Conservation (phyloP, 2,797 vertebrate genomes). For the Micropoecilia bifurca region DNA sequence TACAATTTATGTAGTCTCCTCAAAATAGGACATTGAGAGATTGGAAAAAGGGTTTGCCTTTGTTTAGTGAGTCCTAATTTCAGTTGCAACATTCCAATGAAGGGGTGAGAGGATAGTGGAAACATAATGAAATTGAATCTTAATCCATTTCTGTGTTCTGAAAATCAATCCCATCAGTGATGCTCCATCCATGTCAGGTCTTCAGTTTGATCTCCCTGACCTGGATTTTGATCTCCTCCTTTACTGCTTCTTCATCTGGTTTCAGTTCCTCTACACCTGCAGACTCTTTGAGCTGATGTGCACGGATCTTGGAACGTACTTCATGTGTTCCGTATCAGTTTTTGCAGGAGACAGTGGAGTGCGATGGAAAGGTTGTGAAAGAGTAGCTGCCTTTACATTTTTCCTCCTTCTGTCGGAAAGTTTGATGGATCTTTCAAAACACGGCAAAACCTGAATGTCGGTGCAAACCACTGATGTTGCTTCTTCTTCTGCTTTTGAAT, state of each 20-base stretch:
- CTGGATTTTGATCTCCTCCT: constrained; percentile 33
- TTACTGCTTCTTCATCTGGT: constrained; percentile 47
- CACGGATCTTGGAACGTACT: constrained; percentile 12
- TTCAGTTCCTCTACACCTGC: constrained; percentile 46
- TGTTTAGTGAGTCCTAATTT: neutral
- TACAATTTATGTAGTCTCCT: neutral
- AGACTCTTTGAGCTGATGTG: constrained; percentile 32
- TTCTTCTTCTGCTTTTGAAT: constrained; percentile 38
- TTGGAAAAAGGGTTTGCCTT: neutral
- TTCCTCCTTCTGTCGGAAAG: constrained; percentile 48
- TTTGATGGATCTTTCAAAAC: constrained; percentile 71
- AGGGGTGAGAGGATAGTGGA: neutral
- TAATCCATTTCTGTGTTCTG: constrained; percentile 34
- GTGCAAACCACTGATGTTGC: constrained; percentile 51
- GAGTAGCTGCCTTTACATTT: constrained; percentile 41
- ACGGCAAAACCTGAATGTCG: constrained; percentile 55
- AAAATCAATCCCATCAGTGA: constrained; percentile 41
- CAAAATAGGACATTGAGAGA: neutral
- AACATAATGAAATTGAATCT: neutral
- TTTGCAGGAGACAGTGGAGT: neutral
- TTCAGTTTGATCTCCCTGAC: constrained; percentile 17
- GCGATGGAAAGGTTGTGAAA: constrained; percentile 30
- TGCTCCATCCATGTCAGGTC: constrained; percentile 38
- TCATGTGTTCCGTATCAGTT: constrained; percentile 20
- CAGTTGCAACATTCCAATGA: neutral